phyloP scores from a whole-genome alignment of 2,113 vertebrate genomes.

The Indri indri region DNA sequence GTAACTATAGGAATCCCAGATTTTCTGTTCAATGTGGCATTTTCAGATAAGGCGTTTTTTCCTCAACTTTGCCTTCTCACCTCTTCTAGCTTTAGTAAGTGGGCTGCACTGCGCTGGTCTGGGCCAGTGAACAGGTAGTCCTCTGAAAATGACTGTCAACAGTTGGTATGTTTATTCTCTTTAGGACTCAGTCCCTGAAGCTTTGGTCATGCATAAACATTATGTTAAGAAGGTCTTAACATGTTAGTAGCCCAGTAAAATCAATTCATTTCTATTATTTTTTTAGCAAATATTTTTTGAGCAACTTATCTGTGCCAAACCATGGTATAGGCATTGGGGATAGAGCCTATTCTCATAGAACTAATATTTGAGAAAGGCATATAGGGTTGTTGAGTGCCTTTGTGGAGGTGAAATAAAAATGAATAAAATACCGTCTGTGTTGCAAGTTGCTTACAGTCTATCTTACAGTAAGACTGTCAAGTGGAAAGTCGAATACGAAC shows the following conservation, averaged over 20 bases:
- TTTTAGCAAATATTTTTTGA: background rate
- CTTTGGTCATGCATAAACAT: background rate
- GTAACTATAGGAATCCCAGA: background rate
- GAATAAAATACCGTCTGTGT: constrained; percentile 7
- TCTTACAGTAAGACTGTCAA: background rate
- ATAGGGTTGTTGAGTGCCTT: background rate
- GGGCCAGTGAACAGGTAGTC: background rate
- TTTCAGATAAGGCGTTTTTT: background rate
- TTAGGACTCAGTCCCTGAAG: background rate
- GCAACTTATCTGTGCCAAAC: background rate
- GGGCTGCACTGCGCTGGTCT: background rate
- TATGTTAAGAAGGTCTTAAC: background rate
- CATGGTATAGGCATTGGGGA: background rate
- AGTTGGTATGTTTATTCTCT: background rate
- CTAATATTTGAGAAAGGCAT: background rate
- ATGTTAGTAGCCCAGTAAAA: background rate
- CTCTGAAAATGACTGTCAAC: background rate
- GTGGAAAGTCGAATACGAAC: constrained; percentile 33
- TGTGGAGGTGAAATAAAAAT: constrained; percentile 3
- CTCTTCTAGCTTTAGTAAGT: background rate
- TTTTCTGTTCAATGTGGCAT: background rate
- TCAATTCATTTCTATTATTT: background rate
- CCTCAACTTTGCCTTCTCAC: background rate
- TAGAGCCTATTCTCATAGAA: background rate
- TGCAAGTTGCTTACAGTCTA: background rate